Conservation (phyloP, 2,113 vertebrate genomes). For the Varanus komodoensis region DNA sequence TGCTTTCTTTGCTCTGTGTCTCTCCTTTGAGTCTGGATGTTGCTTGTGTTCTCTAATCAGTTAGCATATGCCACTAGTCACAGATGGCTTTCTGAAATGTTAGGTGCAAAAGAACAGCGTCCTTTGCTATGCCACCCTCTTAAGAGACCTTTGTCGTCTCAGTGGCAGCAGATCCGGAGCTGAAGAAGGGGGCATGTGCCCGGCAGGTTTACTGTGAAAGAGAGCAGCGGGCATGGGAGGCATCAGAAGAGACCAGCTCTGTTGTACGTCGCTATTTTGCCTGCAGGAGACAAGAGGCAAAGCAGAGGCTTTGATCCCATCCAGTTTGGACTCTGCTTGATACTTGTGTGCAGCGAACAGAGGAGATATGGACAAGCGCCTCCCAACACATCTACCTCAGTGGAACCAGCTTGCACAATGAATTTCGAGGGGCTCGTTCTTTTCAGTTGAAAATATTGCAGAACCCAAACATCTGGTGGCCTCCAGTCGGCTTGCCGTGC, state of each 20-base stretch:
- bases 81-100: conserved; percentile 30
- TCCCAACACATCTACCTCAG: rapidly evolving
- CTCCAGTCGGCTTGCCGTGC: too few relatives aligned
- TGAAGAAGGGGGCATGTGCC: conserved; percentile 50
- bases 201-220: conserved; percentile 45
- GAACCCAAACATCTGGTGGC: not conserved
- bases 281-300: not conserved
- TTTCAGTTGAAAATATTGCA: not conserved
- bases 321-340: conserved; percentile 49
- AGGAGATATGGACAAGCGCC: not conserved
- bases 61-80: conserved; percentile 29
- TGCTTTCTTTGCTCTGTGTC: too few relatives aligned
- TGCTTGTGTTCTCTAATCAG: not conserved
- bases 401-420: rapidly evolving
- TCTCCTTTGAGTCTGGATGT: not conserved
- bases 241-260: conserved; percentile 53
- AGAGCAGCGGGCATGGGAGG: conserved; percentile 59
- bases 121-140: conserved; percentile 11
- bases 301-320: conserved; percentile 54
- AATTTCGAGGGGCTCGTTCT: not conserved
- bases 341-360: not conserved
- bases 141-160: conserved; percentile 21
- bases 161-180: conserved; percentile 37
- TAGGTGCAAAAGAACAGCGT: conserved; percentile 40
- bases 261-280: conserved; percentile 33